These are phyloP conservation scores for Scaptodrosophila lebanonensis DNA, from an alignment of 1,140 invertebrate genomes.

Conservation along the genomic window DNA sequence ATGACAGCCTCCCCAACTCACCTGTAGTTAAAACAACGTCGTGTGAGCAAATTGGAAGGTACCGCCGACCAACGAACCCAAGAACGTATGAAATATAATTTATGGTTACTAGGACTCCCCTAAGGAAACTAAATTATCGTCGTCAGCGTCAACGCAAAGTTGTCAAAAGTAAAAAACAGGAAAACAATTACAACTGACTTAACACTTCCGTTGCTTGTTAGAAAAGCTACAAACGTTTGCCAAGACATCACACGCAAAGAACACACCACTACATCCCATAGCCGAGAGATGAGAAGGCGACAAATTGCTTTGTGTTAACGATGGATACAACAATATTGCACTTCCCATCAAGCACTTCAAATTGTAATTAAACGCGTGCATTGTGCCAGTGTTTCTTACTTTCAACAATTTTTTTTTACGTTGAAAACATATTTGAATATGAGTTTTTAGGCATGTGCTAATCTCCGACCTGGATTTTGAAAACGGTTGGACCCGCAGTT, in stretches of 20 bases:
- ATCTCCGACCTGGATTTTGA: no score
- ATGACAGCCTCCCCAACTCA: no score
- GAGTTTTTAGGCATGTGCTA: no score
- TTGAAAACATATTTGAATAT: conserved; percentile 7
- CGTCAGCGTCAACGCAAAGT: conserved; percentile 13
- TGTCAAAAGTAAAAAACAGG: conserved; percentile 56
- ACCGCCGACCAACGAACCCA: conserved; percentile 2
- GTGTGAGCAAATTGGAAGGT: no score
- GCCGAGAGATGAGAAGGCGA: conserved; percentile 31
- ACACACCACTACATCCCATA: not conserved
- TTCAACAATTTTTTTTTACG: conserved; percentile 15
- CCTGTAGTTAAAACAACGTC: no score
- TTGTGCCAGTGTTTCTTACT: no score
- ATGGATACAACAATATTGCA: no score
- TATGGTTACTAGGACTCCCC: conserved; percentile 60
- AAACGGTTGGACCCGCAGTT: no score
- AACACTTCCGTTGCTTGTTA: conserved; percentile 74
- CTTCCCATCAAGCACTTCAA: conserved; percentile 48
- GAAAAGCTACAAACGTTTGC: conserved; percentile 57
- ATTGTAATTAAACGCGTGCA: conserved; percentile 71
- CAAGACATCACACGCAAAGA: conserved; percentile 2
- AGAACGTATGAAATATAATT: conserved; percentile 52
- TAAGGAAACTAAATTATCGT: conserved; percentile 59
- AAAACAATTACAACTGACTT: conserved; percentile 74
- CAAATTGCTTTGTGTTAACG: conserved; percentile 19